A percentile compares a stretch with the other conserved stretches of the same genome.
These are phyloP conservation scores for Choloepus didactylus DNA, from an alignment of 2,797 vertebrate species.

Conservation along the genomic window DNA sequence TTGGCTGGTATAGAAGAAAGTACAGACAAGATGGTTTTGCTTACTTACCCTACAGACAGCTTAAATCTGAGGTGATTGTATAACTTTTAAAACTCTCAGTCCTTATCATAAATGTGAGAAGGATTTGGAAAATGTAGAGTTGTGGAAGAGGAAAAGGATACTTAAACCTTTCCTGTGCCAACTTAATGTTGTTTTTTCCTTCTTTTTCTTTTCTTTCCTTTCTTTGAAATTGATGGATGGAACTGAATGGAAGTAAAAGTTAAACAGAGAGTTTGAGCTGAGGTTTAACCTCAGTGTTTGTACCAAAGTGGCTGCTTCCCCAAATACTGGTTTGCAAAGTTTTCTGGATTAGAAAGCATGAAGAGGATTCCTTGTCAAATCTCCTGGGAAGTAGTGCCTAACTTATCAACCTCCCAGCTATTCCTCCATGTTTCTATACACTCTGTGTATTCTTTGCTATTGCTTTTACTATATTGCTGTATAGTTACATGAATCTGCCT, in stretches of 20 bases:
- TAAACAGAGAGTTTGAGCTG: not conserved
- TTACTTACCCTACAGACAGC: not conserved
- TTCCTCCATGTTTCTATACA: not conserved
- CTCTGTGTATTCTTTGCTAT: not conserved
- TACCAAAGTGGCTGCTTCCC: not conserved
- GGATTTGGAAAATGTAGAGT: not conserved
- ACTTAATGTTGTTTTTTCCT: not conserved
- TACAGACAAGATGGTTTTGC: not conserved
- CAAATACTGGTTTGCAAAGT: not conserved
- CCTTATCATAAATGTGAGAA: constrained; percentile 2
- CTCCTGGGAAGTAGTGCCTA: not conserved
- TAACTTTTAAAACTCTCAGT: constrained; percentile 41
- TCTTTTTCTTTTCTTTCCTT: not conserved
- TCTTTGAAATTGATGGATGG: constrained; percentile 32
- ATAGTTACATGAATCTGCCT: not conserved
- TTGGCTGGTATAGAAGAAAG: constrained; percentile 18
- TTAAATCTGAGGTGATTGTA: not conserved
- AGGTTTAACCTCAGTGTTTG: not conserved
- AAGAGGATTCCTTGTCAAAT: not conserved
- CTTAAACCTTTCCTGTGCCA: not conserved
- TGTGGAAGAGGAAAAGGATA: not conserved
- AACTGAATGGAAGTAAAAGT: constrained; percentile 7
- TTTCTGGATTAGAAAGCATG: not conserved
- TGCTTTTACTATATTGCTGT: not conserved
- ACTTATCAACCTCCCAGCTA: not conserved